These are phyloP conservation scores for Polymixis flavicincta DNA, from an alignment of 2,888 invertebrate species.

Conservation along the genomic window DNA sequence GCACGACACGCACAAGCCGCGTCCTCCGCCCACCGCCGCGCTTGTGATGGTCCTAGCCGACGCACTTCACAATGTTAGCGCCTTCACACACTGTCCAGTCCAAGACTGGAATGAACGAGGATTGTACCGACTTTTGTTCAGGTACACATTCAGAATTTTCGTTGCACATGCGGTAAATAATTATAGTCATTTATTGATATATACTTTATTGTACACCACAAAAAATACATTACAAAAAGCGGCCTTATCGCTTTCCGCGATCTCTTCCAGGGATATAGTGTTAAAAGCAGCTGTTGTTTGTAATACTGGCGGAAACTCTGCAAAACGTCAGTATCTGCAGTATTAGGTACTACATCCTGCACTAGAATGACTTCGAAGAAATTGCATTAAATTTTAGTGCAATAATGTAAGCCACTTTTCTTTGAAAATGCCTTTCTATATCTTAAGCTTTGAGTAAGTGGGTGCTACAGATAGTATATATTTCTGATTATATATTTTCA, in stretches of 20 bases:
- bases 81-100: conserved; percentile 77
- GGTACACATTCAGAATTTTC: conserved; percentile 68
- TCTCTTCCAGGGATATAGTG: conserved; percentile 12
- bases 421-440: conserved; percentile 20
- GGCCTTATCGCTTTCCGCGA: too few species aligned
- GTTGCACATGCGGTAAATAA: conserved; percentile 6
- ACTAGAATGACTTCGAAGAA: conserved; percentile 15
- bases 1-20: conserved; percentile 43
- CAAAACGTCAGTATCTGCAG: conserved; percentile 9
- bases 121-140: conserved; percentile 83
- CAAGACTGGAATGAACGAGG: conserved; percentile 84
- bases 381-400: conserved; percentile 15
- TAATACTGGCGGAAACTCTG: conserved; percentile 9
- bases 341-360: conserved; percentile 3
- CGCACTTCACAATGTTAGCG: conserved; percentile 79
- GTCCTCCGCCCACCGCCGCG: conserved; percentile 78
- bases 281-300: neutral
- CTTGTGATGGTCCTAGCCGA: conserved; percentile 79
- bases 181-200: too few species aligned
- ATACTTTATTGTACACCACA: too few species aligned
- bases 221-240: too few species aligned
- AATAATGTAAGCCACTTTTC: conserved; percentile 1
- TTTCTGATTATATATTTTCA: conserved; percentile 12
- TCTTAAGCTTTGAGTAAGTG: conserved; percentile 9
- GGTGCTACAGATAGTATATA: conserved; percentile 22